Percentiles rank a stretch among this genome's conserved stretches.
These are phyloP conservation scores for Aviceda subcristata DNA, from an alignment of 2,113 vertebrate genomes.

Conservation along the genomic window DNA sequence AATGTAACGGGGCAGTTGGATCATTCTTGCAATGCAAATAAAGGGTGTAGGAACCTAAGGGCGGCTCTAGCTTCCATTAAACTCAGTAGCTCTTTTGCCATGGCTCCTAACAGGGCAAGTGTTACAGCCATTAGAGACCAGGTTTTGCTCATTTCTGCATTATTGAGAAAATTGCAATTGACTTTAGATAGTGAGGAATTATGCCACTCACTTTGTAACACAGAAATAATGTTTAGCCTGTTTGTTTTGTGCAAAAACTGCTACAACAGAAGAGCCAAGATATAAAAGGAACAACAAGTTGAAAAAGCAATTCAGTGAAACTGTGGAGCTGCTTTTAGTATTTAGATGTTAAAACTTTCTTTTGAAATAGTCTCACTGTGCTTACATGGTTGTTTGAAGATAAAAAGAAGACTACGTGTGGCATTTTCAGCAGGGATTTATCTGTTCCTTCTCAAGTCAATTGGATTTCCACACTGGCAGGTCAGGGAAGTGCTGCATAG, in stretches of 20 bases:
- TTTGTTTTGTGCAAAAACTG: not conserved
- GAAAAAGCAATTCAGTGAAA: not conserved
- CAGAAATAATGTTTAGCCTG: not conserved
- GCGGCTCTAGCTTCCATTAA: not conserved
- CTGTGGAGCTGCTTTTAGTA: not conserved
- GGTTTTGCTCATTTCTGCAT: not conserved
- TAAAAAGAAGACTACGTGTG: not conserved
- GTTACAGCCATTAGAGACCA: not conserved
- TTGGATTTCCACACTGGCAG: not conserved
- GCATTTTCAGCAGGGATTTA: not conserved
- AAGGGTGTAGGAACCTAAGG: not conserved
- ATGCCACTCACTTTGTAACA: not conserved
- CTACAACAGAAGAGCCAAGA: not conserved
- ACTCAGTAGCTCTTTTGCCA: not conserved
- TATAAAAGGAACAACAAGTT: not conserved
- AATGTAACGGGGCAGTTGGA: not conserved
- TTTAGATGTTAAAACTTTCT: not conserved
- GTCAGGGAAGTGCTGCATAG: not conserved
- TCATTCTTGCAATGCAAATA: not conserved
- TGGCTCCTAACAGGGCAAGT: not conserved
- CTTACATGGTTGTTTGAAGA: conserved; percentile 5
- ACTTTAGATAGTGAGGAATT: not conserved
- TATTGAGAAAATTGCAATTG: not conserved
- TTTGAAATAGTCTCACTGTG: not conserved
- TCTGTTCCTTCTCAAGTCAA: not conserved